A percentile compares a stretch with the other conserved stretches of the same genome.
These are phyloP conservation scores for Cryptocephalus primarius DNA, from an alignment of 2,888 invertebrate species.

Conservation along the genomic window DNA sequence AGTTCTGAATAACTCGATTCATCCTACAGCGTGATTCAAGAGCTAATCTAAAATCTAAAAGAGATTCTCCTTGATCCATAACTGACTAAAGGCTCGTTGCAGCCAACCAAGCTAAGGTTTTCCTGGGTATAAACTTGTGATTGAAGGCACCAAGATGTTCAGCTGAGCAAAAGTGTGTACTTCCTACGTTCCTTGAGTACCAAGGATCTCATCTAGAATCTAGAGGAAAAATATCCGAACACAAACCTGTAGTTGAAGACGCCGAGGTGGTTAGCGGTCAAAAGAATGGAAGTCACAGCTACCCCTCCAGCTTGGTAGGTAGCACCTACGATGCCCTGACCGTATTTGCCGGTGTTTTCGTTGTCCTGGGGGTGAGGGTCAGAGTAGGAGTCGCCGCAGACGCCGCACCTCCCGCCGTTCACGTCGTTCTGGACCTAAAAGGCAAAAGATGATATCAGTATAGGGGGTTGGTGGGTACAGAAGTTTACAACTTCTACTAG, in stretches of 20 bases:
- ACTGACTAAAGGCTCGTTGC: too few relatives aligned
- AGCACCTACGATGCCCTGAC: conserved; percentile 33
- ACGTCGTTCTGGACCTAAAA: conserved; percentile 7
- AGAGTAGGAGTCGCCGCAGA: conserved; percentile 33
- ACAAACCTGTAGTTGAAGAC: conserved; percentile 9
- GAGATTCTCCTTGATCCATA: too few relatives aligned
- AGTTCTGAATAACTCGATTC: too few relatives aligned
- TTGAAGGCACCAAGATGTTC: too few relatives aligned
- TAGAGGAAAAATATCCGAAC: neutral
- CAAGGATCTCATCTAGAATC: too few relatives aligned
- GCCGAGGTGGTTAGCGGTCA: conserved; percentile 37
- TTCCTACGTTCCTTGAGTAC: too few relatives aligned
- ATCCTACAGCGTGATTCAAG: too few relatives aligned
- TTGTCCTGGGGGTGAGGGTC: conserved; percentile 31
- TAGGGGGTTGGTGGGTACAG: neutral
- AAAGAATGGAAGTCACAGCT: conserved; percentile 24
- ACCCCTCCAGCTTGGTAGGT: conserved; percentile 28
- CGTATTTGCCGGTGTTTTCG: conserved; percentile 37
- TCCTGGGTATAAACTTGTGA: too few relatives aligned
- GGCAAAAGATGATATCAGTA: neutral
- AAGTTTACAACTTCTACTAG: too few relatives aligned
- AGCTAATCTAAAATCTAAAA: too few relatives aligned
- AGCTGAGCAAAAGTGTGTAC: too few relatives aligned
- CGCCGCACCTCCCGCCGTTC: conserved; percentile 29
- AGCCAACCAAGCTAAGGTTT: too few relatives aligned